Base-by-base conservation (phyloP, 2,113 vertebrate species). In the Tachycineta bicolor region DNA sequence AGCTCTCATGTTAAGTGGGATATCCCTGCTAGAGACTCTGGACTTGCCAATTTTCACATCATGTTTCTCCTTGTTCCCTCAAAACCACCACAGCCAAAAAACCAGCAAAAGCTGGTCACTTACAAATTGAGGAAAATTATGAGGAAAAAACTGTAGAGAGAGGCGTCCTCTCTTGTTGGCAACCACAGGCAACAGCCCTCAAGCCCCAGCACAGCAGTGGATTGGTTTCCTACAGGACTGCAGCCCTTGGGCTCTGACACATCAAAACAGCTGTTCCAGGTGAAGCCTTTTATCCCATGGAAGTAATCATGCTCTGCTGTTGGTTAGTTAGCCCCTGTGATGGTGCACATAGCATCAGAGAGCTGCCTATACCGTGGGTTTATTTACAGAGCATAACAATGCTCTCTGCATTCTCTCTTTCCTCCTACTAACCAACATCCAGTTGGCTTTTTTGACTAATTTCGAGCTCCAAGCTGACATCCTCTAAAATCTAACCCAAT, bases 181-280 rank as follows among this genome's bases (percentile, higher is more conserved):
- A 65, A 47, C 41, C 43, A 70, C 21, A 78, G 15, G 3, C 18
- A 70, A 44, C 8, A 71, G 77, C 6, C 9, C 41, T 29, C 3
- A 2, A 79, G 37, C 1, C 26, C 18, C 55, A 74, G 29, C 34
- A 82, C 0, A 2, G 33, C 0, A 0, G 20, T 11, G 37, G 11
- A 33, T 12, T 64, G 3, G 16, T 47, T 62, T 70, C 46, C 50
- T 15, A 46, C 8, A 56, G 37, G 24, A 65, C 1, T 39, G 26
- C 41, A 85, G 25, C 46, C 50, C 50, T 56, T 33, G 22, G 33
- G 46, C 49, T 59, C 39, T 20, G 21, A 82, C 6, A 11, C 20
- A 64, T 8, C 28, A 43, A 43, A 74, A 34, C 11, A 52, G 29
- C 11, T 63, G 23, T 20, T 52, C 39, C 56, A 77, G 23, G 19